Evolutionary conservation across 1,140 invertebrate species (phyloP).

Genomic region (Drosophila pectinifera): DNA sequence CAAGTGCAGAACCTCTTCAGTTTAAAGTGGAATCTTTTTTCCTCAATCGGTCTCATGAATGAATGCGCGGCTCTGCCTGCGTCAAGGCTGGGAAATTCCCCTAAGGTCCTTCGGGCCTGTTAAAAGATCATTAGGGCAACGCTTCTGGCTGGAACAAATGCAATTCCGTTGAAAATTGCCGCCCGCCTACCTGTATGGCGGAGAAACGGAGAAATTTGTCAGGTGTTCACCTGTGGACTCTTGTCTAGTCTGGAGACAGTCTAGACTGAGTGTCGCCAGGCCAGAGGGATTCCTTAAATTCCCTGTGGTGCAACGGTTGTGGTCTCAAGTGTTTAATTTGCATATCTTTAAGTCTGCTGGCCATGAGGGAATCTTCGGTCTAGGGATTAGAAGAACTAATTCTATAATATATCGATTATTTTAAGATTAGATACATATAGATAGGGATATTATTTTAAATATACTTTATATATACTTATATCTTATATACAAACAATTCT

Average conservation of each 20-base stretch:
- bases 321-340: slow-evolving; percentile 74
- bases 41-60: slow-evolving; percentile 62
- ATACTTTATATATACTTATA: too few species aligned
- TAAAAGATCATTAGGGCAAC: slow-evolving; percentile 78
- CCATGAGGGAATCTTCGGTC: neutral
- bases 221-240: slow-evolving; percentile 53
- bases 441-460: too few species aligned
- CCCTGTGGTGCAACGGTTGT: slow-evolving; percentile 66
- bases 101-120: slow-evolving; percentile 50
- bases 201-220: slow-evolving; percentile 44
- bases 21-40: slow-evolving; percentile 74
- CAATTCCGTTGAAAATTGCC: slow-evolving; percentile 72
- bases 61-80: slow-evolving; percentile 32
- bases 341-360: slow-evolving; percentile 31
- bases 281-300: slow-evolving; percentile 4
- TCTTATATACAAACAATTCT: too few species aligned
- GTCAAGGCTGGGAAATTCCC: slow-evolving; percentile 64
- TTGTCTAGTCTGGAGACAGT: slow-evolving; percentile 5
- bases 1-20: slow-evolving; percentile 75
- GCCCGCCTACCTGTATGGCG: slow-evolving; percentile 54
- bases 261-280: slow-evolving; percentile 76
- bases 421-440: neutral
- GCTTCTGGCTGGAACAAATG: slow-evolving; percentile 40
- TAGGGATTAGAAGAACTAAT: neutral
- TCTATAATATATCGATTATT: neutral